Evolutionary conservation across 2,888 invertebrate species (phyloP).

Genomic region (Chesias legatella): DNA sequence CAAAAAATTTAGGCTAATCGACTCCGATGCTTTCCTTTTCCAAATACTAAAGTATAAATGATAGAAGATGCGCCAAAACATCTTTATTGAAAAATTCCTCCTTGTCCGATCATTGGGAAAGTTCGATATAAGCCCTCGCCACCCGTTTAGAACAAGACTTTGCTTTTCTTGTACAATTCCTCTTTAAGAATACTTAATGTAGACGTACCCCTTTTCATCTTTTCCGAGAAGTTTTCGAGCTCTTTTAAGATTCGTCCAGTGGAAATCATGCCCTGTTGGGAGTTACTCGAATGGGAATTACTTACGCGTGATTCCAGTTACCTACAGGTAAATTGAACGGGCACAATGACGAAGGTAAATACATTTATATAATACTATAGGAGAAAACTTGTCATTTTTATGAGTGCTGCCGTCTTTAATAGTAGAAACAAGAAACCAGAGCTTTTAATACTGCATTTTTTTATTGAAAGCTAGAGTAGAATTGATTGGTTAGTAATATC

Average conservation of each 20-base stretch:
- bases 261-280: conserved; percentile 57
- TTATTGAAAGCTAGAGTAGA: not conserved
- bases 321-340: conserved; percentile 41
- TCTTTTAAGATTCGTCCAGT: conserved; percentile 61
- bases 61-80: conserved; percentile 64
- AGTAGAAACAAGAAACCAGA: too few relatives aligned
- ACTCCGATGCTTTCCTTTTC: conserved; percentile 34
- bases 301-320: conserved; percentile 36
- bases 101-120: conserved; percentile 67
- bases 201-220: conserved; percentile 70
- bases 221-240: conserved; percentile 61
- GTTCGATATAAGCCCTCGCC: conserved; percentile 61
- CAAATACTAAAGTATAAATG: conserved; percentile 62
- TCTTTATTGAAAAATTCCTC: conserved; percentile 71
- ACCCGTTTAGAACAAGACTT: conserved; percentile 71
- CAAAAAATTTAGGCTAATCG: conserved; percentile 3
- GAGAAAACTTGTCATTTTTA: conserved; percentile 26
- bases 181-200: conserved; percentile 74
- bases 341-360: conserved; percentile 26
- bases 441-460: not conserved
- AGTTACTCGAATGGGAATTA: conserved; percentile 39
- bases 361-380: conserved; percentile 23
- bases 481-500: too few relatives aligned
- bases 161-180: conserved; percentile 74
- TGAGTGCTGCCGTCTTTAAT: not conserved